Evolutionary conservation across 1,140 invertebrate species (phyloP).

Genomic region (Neodiprion pinetum): DNA sequence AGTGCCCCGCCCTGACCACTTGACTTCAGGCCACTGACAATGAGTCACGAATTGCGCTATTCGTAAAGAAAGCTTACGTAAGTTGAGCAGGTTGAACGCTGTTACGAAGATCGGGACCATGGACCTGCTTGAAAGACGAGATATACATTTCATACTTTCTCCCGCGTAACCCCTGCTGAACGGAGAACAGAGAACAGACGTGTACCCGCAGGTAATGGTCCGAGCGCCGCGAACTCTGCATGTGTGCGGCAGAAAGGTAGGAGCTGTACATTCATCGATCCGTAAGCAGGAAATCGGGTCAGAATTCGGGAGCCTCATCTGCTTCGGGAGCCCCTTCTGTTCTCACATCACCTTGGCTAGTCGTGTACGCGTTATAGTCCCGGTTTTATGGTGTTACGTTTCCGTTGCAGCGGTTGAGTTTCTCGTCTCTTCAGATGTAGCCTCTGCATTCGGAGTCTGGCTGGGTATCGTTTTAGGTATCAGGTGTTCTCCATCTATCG

Average conservation of each 20-base stretch:
- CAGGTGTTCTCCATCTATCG: background rate
- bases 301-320: background rate
- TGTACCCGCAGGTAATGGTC: background rate
- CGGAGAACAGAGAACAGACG: too few relatives aligned
- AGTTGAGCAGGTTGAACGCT: background rate
- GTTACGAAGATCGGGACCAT: background rate
- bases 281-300: background rate
- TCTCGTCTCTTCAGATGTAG: background rate
- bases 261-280: background rate
- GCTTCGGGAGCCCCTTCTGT: too few relatives aligned
- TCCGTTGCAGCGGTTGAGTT: background rate
- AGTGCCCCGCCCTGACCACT: background rate
- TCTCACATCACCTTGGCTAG: too few relatives aligned
- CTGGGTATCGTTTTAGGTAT: background rate
- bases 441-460: background rate
- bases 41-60: background rate
- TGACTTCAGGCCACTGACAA: background rate
- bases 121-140: background rate
- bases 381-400: background rate
- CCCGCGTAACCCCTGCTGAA: background rate
- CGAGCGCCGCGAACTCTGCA: background rate
- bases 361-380: too few relatives aligned
- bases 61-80: background rate
- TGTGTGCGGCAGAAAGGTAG: background rate
- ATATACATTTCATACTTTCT: background rate